Conservation (phyloP, 2,888 invertebrate species). For the Hirtodrosophila trivittata region DNA sequence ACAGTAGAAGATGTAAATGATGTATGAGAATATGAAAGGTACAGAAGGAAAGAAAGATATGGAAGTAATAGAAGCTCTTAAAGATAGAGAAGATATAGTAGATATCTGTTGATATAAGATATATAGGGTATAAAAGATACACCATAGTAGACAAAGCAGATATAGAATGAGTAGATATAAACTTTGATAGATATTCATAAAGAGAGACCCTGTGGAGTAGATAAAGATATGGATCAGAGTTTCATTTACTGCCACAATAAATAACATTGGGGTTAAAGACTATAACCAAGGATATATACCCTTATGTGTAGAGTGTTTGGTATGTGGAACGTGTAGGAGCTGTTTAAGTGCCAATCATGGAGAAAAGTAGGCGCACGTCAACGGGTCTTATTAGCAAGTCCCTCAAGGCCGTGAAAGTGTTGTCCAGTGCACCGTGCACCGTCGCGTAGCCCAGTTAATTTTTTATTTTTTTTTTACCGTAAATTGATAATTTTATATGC, state of each 20-base stretch:
- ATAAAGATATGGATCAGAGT: not conserved
- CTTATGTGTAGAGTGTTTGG: not conserved
- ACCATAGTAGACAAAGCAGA: too few species aligned
- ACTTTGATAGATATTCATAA: not conserved
- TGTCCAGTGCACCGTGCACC: slow-evolving; percentile 41
- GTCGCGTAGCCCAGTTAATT: slow-evolving; percentile 51
- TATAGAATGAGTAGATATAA: not conserved
- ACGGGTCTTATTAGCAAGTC: slow-evolving; percentile 79
- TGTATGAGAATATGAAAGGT: too few species aligned
- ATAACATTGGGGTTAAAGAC: too few species aligned
- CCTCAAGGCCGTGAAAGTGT: slow-evolving; percentile 82
- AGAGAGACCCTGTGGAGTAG: not conserved
- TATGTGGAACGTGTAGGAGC: slow-evolving; percentile 61
- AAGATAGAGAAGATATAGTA: too few species aligned
- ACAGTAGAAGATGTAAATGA: too few species aligned
- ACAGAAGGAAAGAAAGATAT: too few species aligned
- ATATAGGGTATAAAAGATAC: too few species aligned
- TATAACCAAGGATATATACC: slow-evolving; percentile 4
- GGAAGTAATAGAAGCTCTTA: too few species aligned
- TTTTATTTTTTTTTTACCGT: slow-evolving; percentile 25
- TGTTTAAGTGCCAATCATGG: slow-evolving; percentile 38
- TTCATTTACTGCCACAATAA: too few species aligned
- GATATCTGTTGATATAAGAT: too few species aligned
- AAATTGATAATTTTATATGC: slow-evolving; percentile 76
- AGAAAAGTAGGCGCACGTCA: slow-evolving; percentile 71